phyloP scores from a whole-genome alignment of 2,113 vertebrate species.

The Gnathonemus echidnorhynchus region DNA sequence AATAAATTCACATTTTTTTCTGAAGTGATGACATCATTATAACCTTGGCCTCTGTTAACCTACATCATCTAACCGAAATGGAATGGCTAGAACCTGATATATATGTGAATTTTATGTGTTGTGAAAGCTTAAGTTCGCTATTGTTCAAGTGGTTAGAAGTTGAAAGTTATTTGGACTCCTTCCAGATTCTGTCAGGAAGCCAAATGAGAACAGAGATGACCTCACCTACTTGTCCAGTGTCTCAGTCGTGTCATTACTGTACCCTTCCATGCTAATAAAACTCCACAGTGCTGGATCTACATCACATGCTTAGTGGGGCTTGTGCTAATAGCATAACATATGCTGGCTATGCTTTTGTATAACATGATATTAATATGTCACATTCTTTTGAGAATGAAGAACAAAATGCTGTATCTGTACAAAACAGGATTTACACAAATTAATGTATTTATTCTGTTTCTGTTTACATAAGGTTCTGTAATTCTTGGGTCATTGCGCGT shows the following conservation, averaged over 20 bases:
- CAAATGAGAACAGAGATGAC: constrained; percentile 8
- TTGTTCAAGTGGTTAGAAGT: neutral
- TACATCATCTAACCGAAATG: neutral
- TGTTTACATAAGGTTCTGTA: neutral
- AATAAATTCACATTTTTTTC: neutral
- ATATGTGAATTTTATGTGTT: neutral
- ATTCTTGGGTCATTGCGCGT: neutral
- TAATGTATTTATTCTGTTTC: neutral
- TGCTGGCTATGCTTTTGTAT: neutral
- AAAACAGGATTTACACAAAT: neutral
- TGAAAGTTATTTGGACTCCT: neutral
- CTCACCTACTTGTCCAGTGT: neutral
- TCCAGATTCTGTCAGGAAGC: neutral
- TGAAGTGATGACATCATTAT: constrained; percentile 9
- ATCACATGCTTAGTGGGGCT: neutral
- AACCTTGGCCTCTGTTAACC: neutral
- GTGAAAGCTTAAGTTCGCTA: neutral
- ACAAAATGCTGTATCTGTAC: neutral
- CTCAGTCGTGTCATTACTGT: neutral
- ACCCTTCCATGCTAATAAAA: neutral
- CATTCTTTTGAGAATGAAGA: neutral
- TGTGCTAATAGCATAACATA: neutral
- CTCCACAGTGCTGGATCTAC: neutral
- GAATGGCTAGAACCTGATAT: constrained; percentile 3
- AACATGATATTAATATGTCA: neutral